Conservation (phyloP, 2,888 invertebrate species). For the Erynnis tages region DNA sequence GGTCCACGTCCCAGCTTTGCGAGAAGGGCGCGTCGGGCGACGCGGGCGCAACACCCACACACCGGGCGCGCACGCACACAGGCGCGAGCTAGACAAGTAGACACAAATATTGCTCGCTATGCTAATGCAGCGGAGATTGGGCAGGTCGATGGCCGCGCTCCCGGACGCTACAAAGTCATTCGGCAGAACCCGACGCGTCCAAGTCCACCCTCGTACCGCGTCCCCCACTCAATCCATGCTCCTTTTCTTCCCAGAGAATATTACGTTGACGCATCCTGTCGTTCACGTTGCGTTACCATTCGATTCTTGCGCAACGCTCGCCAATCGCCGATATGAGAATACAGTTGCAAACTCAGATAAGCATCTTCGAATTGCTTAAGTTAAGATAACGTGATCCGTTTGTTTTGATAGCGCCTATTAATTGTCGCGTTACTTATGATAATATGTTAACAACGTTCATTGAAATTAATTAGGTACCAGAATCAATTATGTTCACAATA, state of each 20-base stretch:
- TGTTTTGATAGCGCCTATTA: slow-evolving; percentile 13
- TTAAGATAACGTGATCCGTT: slow-evolving; percentile 7
- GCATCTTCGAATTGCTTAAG: slow-evolving; percentile 2
- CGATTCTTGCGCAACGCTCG: slow-evolving; percentile 1
- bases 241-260: slow-evolving; percentile 27
- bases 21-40: slow-evolving; percentile 37
- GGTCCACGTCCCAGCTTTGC: slow-evolving; percentile 32
- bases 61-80: slow-evolving; percentile 43
- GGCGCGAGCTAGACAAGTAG: slow-evolving; percentile 43
- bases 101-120: slow-evolving; percentile 79
- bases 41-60: slow-evolving; percentile 40
- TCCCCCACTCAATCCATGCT: slow-evolving; percentile 44
- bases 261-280: slow-evolving; percentile 23
- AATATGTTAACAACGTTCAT: background rate
- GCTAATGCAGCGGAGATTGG: slow-evolving; percentile 82
- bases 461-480: too few relatives aligned
- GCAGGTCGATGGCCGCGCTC: slow-evolving; percentile 80
- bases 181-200: slow-evolving; percentile 65
- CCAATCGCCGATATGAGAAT: background rate
- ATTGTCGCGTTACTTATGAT: background rate
- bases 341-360: slow-evolving; percentile 12
- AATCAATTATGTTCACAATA: background rate
- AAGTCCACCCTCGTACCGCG: slow-evolving; percentile 62
- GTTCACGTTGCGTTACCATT: background rate
- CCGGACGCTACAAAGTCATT: slow-evolving; percentile 77